Conservation (phyloP, 2,888 invertebrate genomes). For the Athalia rosae region DNA sequence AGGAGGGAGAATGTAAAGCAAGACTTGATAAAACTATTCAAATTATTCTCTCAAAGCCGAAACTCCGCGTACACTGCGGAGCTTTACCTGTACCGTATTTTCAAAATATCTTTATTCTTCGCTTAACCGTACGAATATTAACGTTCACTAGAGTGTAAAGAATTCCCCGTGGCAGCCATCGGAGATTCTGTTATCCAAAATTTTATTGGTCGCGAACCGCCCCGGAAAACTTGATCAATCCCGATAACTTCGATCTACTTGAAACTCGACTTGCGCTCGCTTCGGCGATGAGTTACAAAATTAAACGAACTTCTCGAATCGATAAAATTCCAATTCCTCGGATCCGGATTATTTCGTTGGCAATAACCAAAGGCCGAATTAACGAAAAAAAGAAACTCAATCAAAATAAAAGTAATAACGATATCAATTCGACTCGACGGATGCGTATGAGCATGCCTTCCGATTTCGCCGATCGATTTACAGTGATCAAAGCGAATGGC, state of each 20-base stretch:
- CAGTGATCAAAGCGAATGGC: neutral
- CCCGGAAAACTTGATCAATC: conserved; percentile 20
- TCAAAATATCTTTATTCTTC: neutral
- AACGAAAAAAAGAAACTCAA: neutral
- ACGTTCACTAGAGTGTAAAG: conserved; percentile 8
- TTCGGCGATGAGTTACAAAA: conserved; percentile 10
- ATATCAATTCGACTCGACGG: neutral
- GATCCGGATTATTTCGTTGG: neutral
- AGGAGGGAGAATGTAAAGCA: neutral
- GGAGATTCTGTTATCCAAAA: no score
- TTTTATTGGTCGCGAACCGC: neutral
- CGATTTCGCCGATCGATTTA: conserved; percentile 5
- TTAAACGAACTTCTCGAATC: conserved; percentile 4
- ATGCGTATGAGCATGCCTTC: neutral
- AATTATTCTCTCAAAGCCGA: conserved; percentile 6
- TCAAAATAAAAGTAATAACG: conserved; percentile 8
- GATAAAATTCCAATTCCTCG: neutral
- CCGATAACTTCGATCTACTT: conserved; percentile 10
- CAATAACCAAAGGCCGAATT: neutral
- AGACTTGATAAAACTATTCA: conserved; percentile 26
- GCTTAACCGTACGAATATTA: conserved; percentile 10
- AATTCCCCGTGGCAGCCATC: neutral
- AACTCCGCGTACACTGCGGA: neutral
- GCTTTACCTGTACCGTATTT: neutral
- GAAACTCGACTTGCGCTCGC: neutral